phyloP scores from a whole-genome alignment of 1,140 invertebrate species.

The Himalopsyche phryganea region DNA sequence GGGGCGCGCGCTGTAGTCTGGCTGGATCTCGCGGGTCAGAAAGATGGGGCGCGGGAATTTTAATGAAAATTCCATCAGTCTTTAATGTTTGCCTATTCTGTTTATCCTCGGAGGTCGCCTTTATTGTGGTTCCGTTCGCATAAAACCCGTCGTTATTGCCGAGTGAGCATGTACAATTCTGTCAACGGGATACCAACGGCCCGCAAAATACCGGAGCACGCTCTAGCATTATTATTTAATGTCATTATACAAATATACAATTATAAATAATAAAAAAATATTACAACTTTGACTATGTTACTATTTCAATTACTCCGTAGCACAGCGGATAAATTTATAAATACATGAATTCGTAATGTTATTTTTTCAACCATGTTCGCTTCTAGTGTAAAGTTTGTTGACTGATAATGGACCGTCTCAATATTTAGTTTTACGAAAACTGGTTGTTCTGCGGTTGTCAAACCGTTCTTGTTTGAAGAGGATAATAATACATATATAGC shows the following conservation, averaged over 20 bases:
- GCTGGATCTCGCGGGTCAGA: constrained; percentile 7
- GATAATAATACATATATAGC: too few relatives aligned
- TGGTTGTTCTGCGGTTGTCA: too few relatives aligned
- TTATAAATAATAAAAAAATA: not conserved
- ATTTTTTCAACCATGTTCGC: too few relatives aligned
- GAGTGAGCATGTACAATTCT: constrained; percentile 9
- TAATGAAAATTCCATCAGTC: constrained; percentile 36
- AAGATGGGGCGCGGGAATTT: constrained; percentile 24
- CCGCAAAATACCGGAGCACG: not conserved
- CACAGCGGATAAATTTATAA: too few relatives aligned
- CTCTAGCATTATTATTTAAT: constrained; percentile 1
- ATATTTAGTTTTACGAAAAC: too few relatives aligned
- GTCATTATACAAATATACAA: not conserved
- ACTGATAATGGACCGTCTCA: too few relatives aligned
- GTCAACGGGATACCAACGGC: constrained; percentile 9
- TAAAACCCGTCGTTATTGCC: constrained; percentile 33
- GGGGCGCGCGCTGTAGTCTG: not conserved
- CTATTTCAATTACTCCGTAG: too few relatives aligned
- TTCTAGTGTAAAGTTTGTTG: too few relatives aligned
- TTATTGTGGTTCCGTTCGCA: constrained; percentile 35
- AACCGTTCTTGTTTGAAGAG: too few relatives aligned
- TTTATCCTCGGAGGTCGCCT: constrained; percentile 34
- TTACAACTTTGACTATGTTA: not conserved
- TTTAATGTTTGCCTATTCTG: constrained; percentile 34
- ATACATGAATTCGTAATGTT: too few relatives aligned